Evolutionary conservation across 2,888 invertebrate species (phyloP).

Genomic region (Strigamia maritima): DNA sequence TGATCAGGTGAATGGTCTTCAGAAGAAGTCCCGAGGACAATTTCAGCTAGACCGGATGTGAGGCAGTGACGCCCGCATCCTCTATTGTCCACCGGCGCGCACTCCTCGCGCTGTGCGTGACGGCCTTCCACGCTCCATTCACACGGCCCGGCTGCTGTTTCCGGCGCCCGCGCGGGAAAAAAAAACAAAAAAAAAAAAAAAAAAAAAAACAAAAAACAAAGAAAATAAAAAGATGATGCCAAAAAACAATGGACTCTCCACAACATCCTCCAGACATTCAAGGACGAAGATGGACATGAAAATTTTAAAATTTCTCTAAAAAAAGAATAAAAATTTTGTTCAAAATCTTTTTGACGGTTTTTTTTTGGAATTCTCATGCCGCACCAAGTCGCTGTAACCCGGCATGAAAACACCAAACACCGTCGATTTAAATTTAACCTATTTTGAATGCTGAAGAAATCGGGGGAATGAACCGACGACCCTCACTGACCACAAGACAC

Average conservation of each 20-base stretch:
- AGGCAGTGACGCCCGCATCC: slow-evolving; percentile 34
- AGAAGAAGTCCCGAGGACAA: slow-evolving; percentile 20
- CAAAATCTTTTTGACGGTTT: not conserved
- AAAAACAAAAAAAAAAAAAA: not conserved
- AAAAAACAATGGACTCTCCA: slow-evolving; percentile 17
- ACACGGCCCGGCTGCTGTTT: slow-evolving; percentile 32
- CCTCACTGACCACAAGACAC: slow-evolving; percentile 32
- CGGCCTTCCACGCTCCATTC: slow-evolving; percentile 34
- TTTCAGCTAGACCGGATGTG: slow-evolving; percentile 22
- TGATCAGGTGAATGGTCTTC: slow-evolving; percentile 32
- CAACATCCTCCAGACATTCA: slow-evolving; percentile 28
- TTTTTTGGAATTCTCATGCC: too few relatives aligned
- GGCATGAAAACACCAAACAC: not conserved
- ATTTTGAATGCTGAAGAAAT: too few relatives aligned
- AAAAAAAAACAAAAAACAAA: not conserved
- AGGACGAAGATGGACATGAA: slow-evolving; percentile 9
- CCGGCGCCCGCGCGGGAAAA: slow-evolving; percentile 29
- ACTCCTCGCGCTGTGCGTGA: slow-evolving; percentile 34
- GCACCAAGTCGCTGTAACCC: too few relatives aligned
- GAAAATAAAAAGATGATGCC: not conserved
- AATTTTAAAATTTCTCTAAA: too few relatives aligned
- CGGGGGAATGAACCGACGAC: slow-evolving; percentile 29
- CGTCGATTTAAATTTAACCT: too few relatives aligned
- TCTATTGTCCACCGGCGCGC: slow-evolving; percentile 34
- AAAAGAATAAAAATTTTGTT: too few relatives aligned